Base-by-base conservation (phyloP, 2,888 invertebrate genomes). In the Sthenelais limicola region DNA sequence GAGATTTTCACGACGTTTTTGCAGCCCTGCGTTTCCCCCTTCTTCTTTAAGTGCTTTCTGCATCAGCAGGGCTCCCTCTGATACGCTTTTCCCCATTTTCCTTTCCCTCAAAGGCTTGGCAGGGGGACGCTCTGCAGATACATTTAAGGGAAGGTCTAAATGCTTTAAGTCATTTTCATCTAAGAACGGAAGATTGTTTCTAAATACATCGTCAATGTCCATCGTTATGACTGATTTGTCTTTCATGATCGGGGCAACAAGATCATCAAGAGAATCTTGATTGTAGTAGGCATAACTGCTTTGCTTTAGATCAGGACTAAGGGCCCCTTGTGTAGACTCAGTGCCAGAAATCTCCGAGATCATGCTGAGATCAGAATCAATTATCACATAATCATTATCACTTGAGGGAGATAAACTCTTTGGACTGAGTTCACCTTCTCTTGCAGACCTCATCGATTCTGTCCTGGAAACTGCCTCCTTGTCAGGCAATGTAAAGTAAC, bases 281-380 rank as follows among this genome's bases (percentile, higher is more conserved):
- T 66, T 66, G 38, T 62, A 7, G n/a, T 33, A 33, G 32, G 18
- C 15, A 62, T 15, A 21, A 28, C 21, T 35, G 30, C 35, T 15
- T 62, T 18, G 24, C 9, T 43, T 38, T 12, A 24, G 5, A 26
- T 68, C 49, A 30, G 7, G 52, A 1, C 9, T 7, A 5, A 32
- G 54, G 1, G 32, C 52, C 12, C 56, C 68, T 24, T 68, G 54
- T n/a, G 43, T 33, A 32, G 73, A 52, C 48, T 52, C 73, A 3
- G 73, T 73, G 24, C 26, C 73, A 3, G 66, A 71, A 47, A 32
- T 12, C 7, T 66, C 66, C 28, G 71, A 71, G 15, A 38, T n/a
- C 69, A 38, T 18, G 26, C 69, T 24, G 32, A 52, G 47, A 24
- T 51, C 47, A 28, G 71, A n/a, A 24, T 71, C 71, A 38, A 30